Conservation (phyloP, 1,140 invertebrate genomes). For the Cotesia typhae region DNA sequence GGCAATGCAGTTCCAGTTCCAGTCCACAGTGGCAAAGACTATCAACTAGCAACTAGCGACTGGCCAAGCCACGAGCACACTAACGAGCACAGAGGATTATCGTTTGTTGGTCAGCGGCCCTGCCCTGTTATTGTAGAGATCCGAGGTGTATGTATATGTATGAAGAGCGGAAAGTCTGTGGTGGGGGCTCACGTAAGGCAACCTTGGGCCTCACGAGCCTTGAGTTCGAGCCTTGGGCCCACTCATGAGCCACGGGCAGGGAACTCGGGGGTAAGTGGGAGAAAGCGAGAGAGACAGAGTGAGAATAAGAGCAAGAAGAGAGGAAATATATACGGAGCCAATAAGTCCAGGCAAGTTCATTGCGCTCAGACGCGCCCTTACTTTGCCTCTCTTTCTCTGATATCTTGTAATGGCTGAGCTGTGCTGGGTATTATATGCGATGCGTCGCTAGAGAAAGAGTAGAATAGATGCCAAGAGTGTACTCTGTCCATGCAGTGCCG, state of each 20-base stretch:
- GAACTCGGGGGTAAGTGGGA: conserved; percentile 10
- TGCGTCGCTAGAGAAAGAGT: too few species aligned
- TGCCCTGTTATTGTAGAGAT: background rate
- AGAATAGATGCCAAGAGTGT: too few species aligned
- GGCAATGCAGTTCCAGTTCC: conserved; percentile 2
- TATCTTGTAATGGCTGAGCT: background rate
- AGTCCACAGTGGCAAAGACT: background rate
- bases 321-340: conserved; percentile 37
- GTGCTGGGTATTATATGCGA: too few species aligned
- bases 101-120: too few species aligned
- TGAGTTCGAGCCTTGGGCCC: conserved; percentile 30
- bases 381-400: conserved; percentile 11
- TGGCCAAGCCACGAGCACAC: background rate
- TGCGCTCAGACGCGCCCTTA: conserved; percentile 46
- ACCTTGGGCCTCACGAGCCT: conserved; percentile 34
- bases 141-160: background rate
- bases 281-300: conserved; percentile 29
- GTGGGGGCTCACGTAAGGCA: conserved; percentile 24
- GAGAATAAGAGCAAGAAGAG: too few species aligned
- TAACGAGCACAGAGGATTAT: too few species aligned
- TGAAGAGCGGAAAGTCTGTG: background rate
- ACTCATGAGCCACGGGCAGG: conserved; percentile 19
- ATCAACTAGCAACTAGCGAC: background rate
- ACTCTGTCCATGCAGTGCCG: too few species aligned
- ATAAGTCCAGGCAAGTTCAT: conserved; percentile 52